Base-by-base conservation (phyloP, 2,797 vertebrate species). In the Enteromius argenteus region DNA sequence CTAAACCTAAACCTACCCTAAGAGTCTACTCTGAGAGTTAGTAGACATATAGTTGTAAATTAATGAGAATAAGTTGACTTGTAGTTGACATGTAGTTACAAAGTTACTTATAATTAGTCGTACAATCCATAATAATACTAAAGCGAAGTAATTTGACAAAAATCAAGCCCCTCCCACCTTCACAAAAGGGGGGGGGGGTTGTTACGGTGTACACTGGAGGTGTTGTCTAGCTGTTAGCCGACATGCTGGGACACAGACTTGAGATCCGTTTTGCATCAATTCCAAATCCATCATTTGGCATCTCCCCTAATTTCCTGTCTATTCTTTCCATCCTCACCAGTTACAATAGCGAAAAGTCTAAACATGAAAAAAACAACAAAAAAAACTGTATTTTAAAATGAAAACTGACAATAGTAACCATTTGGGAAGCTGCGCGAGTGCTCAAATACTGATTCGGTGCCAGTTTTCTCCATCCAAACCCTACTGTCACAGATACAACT, bases 391-490 rank as follows among this genome's bases (percentile, higher is more conserved):
- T 62, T 62, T 62, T 5, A 62, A 62, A 62, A 62, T 62, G 14
- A 62, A 62, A 62, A 30, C 60, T 62, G 60, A 15, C 13, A 30
- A 15, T 30, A 30, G 14, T 64, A 32, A 64, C 60, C 5, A 0
- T 64, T 64, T 5, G 30, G 60, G 27, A 64, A 62, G 27, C 32
- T 69, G 79, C 79, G 21, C 1, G 8, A 21, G 66, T 56, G 66
- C 49, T 27, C 53, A 17, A 17, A 49, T 32, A 75, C 81, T 84
- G 83, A 87, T 87, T 74, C 32, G 53, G 32, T 77, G 32, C 79
- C 64, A 77, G 75, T 15, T 37, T 87, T 37, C 53, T 35, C 23
- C 75, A 78, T 81, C 66, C 73, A 79, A 72, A 84, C 74, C 46
- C 77, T 11, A 66, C 51, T 72, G 85, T 58, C 56, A 79, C 53